Conservation (phyloP, 2,888 invertebrate genomes). For the Synanthedon formicaeformis region DNA sequence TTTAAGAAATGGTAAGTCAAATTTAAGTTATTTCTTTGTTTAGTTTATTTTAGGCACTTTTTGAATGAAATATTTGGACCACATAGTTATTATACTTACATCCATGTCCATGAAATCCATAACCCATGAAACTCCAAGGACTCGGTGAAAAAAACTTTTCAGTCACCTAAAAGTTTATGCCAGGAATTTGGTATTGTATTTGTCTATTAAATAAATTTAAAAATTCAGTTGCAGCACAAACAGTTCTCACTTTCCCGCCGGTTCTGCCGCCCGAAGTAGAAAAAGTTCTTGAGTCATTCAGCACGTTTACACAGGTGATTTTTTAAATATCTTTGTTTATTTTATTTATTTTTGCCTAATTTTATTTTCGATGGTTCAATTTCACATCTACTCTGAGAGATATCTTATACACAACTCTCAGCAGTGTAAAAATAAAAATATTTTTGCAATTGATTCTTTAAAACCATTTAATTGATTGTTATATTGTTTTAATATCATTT, state of each 20-base stretch:
- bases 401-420: no score
- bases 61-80: neutral
- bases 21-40: neutral
- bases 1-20: slow-evolving; percentile 42
- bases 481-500: no score
- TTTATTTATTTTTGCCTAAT: neutral
- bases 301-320: slow-evolving; percentile 67
- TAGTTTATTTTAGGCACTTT: neutral
- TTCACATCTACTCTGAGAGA: no score
- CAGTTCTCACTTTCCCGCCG: slow-evolving; percentile 73
- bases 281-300: slow-evolving; percentile 72
- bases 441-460: no score
- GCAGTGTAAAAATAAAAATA: no score
- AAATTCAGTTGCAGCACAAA: slow-evolving; percentile 73
- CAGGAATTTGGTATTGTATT: neutral
- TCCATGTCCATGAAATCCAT: no score
- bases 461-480: no score
- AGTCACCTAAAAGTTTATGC: no score
- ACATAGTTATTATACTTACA: no score
- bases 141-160: no score
- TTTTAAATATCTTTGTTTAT: neutral
- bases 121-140: no score
- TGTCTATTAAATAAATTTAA: neutral
- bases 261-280: slow-evolving; percentile 73
- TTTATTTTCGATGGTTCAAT: no score